Conservation (phyloP, 2,797 vertebrate genomes). For the Periparus ater region DNA sequence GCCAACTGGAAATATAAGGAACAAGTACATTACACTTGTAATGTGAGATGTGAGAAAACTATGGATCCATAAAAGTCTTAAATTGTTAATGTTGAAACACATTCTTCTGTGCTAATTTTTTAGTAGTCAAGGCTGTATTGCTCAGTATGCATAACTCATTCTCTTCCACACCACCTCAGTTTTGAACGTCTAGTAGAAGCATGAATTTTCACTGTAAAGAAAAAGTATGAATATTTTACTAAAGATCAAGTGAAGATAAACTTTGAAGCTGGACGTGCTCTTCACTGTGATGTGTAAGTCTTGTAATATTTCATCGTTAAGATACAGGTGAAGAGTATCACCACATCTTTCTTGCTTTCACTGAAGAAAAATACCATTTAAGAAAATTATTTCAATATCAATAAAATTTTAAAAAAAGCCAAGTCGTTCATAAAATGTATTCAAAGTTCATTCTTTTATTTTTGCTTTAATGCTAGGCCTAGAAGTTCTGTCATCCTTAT, state of each 20-base stretch:
- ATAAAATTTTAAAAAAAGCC: not conserved
- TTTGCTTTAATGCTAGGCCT: not conserved
- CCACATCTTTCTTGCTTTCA: not conserved
- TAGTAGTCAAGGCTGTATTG: not conserved
- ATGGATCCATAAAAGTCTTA: not conserved
- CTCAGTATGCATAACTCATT: not conserved
- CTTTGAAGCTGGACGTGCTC: not conserved
- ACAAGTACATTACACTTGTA: not conserved
- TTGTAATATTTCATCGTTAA: not conserved
- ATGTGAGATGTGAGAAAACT: not conserved
- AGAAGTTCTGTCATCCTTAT: not conserved
- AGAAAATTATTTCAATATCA: not conserved
- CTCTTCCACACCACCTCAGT: not conserved
- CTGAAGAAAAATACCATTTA: not conserved
- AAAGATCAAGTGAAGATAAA: not conserved
- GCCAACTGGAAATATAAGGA: not conserved
- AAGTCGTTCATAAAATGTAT: not conserved
- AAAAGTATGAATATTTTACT: not conserved
- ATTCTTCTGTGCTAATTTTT: not conserved
- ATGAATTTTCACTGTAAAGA: not conserved
- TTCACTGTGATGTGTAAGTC: not conserved
- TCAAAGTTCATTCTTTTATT: not conserved
- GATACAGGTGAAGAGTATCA: not conserved
- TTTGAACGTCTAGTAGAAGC: not conserved
- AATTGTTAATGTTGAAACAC: not conserved